Percentiles rank a stretch among this genome's conserved stretches.
Evolutionary conservation across 2,113 vertebrate genomes (phyloP).

Genomic region (Takifugu bimaculatus): DNA sequence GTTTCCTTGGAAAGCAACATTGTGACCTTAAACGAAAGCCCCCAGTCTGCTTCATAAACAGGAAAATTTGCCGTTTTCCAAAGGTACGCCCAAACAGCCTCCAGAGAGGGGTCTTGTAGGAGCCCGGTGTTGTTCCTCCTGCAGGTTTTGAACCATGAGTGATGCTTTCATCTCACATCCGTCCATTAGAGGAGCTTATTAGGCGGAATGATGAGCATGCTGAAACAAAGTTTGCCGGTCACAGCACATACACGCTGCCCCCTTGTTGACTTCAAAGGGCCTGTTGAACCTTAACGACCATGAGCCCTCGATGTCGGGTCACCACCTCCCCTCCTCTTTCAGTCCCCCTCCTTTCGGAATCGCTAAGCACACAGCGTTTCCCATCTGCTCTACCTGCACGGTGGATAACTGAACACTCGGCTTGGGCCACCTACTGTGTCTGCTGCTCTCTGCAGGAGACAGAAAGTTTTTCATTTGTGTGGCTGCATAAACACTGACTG

Average conservation of each 20-base stretch:
- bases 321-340: not conserved
- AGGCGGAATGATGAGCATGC: conserved; percentile 35
- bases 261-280: conserved; percentile 44
- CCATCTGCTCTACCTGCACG: not conserved
- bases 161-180: conserved; percentile 30
- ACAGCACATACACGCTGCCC: conserved; percentile 24
- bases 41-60: too few relatives aligned
- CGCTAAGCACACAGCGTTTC: conserved; percentile 36
- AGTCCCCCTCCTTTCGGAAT: not conserved
- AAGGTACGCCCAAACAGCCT: too few relatives aligned
- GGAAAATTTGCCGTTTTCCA: too few relatives aligned
- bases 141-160: conserved; percentile 11
- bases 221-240: conserved; percentile 41
- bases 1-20: too few relatives aligned
- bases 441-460: conserved; percentile 2
- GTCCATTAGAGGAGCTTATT: conserved; percentile 16
- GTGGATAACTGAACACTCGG: conserved; percentile 20
- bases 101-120: too few relatives aligned
- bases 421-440: not conserved
- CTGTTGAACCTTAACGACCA: conserved; percentile 45
- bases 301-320: not conserved
- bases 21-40: too few relatives aligned
- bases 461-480: not conserved
- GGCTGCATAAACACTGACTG: conserved; percentile 4
- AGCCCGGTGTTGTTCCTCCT: not conserved